A percentile compares a stretch with the other conserved stretches of the same genome.
Conservation (phyloP, 2,113 vertebrate genomes). For the Neolamprologus sp. region DNA sequence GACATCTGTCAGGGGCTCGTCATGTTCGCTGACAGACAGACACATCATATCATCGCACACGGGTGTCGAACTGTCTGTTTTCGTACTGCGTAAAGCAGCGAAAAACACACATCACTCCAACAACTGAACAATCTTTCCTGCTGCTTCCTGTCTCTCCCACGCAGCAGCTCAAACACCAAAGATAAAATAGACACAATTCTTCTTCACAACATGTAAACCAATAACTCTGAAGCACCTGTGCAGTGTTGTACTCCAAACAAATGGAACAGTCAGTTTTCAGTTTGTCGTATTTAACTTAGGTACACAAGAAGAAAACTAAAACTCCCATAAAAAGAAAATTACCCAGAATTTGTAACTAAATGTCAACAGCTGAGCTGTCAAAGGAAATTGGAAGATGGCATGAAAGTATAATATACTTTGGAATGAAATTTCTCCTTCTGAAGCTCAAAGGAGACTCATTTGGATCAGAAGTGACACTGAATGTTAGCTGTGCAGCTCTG, state of each 20-base stretch:
- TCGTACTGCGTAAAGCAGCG: background rate
- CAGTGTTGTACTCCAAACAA: background rate
- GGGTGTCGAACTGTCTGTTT: background rate
- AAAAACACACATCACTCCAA: background rate
- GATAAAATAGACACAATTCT: background rate
- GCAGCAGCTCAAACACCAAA: background rate
- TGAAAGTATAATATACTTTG: background rate
- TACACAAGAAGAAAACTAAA: background rate
- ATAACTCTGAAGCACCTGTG: background rate
- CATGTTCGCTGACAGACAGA: background rate
- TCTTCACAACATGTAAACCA: background rate
- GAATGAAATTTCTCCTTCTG: background rate
- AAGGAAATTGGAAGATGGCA: background rate
- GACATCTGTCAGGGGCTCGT: background rate
- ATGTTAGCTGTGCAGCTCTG: background rate
- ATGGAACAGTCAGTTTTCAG: background rate
- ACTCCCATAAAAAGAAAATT: background rate
- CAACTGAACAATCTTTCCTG: background rate
- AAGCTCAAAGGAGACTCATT: background rate
- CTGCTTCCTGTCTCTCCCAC: background rate
- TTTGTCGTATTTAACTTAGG: background rate
- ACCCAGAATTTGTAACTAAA: background rate
- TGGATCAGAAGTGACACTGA: background rate
- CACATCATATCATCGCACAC: background rate
- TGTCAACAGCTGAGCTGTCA: background rate